Percentiles rank a stretch among this genome's conserved stretches.
Conservation (phyloP, 1,140 invertebrate species). For the Halesus radiatus region DNA sequence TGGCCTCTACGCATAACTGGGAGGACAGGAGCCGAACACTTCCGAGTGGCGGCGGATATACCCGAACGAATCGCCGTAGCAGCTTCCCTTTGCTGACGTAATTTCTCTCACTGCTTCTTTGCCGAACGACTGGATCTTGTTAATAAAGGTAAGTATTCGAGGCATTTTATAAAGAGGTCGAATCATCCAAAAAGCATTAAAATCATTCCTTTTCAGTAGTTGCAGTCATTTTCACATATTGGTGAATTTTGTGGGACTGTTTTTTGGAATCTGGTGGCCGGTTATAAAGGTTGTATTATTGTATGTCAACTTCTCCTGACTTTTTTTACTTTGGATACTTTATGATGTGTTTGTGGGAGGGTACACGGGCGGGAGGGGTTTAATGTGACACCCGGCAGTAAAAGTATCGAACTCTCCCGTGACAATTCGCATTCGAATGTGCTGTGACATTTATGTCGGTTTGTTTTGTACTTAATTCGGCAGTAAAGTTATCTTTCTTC, state of each 20-base stretch:
- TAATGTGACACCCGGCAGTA: conserved; percentile 31
- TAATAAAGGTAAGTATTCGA: too few species aligned
- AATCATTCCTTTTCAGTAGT: too few species aligned
- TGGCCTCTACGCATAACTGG: conserved; percentile 31
- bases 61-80: conserved; percentile 20
- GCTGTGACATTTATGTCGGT: conserved; percentile 4
- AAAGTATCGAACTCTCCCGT: conserved; percentile 22
- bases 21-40: conserved; percentile 22
- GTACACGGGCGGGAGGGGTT: neutral
- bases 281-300: conserved; percentile 23
- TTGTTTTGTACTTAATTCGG: conserved; percentile 20
- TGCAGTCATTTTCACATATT: neutral
- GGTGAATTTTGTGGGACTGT: neutral
- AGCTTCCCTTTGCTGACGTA: conserved; percentile 44
- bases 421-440: conserved; percentile 16
- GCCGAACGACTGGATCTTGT: neutral
- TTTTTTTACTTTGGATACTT: conserved; percentile 36
- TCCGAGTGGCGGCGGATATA: neutral
- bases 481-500: neutral
- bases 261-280: neutral
- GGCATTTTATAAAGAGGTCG: too few species aligned
- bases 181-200: too few species aligned
- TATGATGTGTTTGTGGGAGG: conserved; percentile 31
- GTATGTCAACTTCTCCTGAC: conserved; percentile 36
- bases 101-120: conserved; percentile 41